These are phyloP conservation scores for Acutogordius australiensis DNA, from an alignment of 2,888 invertebrate genomes.

Conservation along the genomic window DNA sequence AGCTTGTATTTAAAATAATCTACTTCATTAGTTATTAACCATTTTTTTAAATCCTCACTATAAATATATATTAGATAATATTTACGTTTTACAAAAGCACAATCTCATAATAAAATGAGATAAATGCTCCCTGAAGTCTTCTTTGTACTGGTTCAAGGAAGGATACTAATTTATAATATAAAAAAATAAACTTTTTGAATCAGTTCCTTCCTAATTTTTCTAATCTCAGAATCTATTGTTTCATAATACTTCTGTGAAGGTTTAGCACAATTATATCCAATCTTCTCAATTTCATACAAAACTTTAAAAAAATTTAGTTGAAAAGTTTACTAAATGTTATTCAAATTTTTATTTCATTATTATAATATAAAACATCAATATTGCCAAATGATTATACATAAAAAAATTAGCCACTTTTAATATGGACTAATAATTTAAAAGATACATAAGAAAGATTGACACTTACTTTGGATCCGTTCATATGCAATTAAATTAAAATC, in stretches of 20 bases:
- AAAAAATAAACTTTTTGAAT: conserved; percentile 12
- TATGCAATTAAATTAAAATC: conserved; percentile 62
- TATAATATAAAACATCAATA: too few relatives aligned
- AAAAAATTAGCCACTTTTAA: too few relatives aligned
- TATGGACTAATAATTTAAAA: too few relatives aligned
- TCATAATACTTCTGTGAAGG: conserved; percentile 19
- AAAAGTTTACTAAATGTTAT: too few relatives aligned
- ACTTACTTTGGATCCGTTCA: conserved; percentile 44
- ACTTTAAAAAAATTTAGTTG: too few relatives aligned
- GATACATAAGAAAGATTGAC: too few relatives aligned
- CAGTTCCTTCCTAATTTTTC: conserved; percentile 15
- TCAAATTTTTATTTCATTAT: too few relatives aligned
- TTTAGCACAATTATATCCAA: conserved; percentile 26
- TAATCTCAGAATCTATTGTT: conserved; percentile 19
- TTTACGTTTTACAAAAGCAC: conserved; percentile 42
- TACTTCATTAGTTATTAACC: conserved; percentile 60
- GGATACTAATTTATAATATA: conserved; percentile 11
- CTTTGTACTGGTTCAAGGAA: background rate
- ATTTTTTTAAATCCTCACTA: conserved; percentile 46
- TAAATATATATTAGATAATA: conserved; percentile 14
- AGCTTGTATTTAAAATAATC: conserved; percentile 46
- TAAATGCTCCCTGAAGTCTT: conserved; percentile 38
- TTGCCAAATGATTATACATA: too few relatives aligned
- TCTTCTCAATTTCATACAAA: conserved; percentile 43
- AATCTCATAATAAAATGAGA: conserved; percentile 71